These are phyloP conservation scores for Zelleria hepariella DNA, from an alignment of 2,888 invertebrate species.

Conservation along the genomic window DNA sequence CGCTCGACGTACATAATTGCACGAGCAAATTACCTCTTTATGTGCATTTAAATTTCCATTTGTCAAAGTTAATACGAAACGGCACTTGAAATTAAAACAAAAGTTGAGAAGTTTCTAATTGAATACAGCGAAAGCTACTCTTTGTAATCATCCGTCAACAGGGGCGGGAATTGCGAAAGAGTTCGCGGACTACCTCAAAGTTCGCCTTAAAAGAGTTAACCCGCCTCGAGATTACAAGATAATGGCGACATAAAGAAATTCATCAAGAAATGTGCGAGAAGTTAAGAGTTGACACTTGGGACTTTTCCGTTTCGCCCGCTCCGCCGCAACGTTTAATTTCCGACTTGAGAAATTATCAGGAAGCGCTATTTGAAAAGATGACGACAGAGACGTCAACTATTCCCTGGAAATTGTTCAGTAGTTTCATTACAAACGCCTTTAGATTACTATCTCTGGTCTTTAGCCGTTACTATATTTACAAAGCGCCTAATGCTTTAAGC, in stretches of 20 bases:
- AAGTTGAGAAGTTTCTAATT: neutral
- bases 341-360: constrained; percentile 50
- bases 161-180: constrained; percentile 21
- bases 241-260: constrained; percentile 35
- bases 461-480: neutral
- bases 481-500: neutral
- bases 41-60: constrained; percentile 3
- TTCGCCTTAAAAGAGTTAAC: constrained; percentile 23
- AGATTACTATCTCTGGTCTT: neutral
- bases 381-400: constrained; percentile 23
- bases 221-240: constrained; percentile 37
- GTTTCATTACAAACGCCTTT: constrained; percentile 4
- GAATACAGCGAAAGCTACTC: neutral
- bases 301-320: constrained; percentile 45
- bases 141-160: constrained; percentile 14
- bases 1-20: constrained; percentile 2
- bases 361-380: constrained; percentile 43
- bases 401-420: constrained; percentile 11
- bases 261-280: constrained; percentile 37
- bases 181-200: constrained; percentile 13
- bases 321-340: constrained; percentile 58
- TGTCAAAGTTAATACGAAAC: constrained; percentile 4
- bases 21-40: constrained; percentile 2
- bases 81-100: neutral
- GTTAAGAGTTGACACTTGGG: constrained; percentile 48